A percentile compares a stretch with the other conserved stretches of the same genome.
Evolutionary conservation across 2,888 invertebrate species (phyloP).

Genomic region (Zygothrica quintamaculata): DNA sequence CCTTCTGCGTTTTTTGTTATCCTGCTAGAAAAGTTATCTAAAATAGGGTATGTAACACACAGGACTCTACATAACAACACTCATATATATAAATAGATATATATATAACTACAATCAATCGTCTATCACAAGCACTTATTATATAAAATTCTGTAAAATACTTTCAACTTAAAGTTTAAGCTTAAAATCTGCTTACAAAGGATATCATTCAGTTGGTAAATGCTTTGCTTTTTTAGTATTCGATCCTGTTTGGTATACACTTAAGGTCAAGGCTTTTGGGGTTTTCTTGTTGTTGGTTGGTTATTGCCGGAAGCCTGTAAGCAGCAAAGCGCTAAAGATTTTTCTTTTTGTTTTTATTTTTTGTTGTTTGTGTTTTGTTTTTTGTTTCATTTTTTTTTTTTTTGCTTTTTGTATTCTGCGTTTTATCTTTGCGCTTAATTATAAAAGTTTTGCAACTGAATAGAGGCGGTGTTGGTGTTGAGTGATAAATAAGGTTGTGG

Average conservation of each 20-base stretch:
- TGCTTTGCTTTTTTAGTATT: not conserved
- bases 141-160: too few species aligned
- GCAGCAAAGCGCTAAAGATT: constrained; percentile 41
- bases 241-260: constrained; percentile 3
- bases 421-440: constrained; percentile 62
- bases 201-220: not conserved
- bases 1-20: not conserved
- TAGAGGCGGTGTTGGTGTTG: not conserved
- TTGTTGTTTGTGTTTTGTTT: too few species aligned
- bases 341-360: too few species aligned
- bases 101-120: too few species aligned
- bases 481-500: not conserved
- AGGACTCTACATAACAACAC: too few species aligned
- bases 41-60: too few species aligned
- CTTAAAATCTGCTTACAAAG: not conserved
- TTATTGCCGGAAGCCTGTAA: constrained; percentile 31
- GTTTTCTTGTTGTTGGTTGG: constrained; percentile 19
- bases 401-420: too few species aligned
- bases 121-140: too few species aligned
- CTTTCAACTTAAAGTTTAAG: too few species aligned
- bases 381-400: too few species aligned
- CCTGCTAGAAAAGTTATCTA: not conserved
- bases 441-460: constrained; percentile 53
- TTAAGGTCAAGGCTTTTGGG: constrained; percentile 63
- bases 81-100: too few species aligned